Conservation (phyloP, 2,888 invertebrate species). For the Acronicta psi region DNA sequence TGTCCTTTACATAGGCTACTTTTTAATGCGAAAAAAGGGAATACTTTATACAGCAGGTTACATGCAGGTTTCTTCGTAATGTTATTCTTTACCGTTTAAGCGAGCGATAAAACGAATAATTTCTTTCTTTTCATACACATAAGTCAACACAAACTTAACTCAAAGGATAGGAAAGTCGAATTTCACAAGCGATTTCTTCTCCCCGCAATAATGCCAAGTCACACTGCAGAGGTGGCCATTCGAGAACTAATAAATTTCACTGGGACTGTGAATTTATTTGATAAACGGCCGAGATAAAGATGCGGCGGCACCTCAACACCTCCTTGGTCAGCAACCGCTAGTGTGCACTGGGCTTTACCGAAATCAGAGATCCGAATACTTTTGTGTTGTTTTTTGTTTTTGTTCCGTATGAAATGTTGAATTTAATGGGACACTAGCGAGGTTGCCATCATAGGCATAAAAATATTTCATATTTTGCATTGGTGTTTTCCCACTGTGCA, state of each 20-base stretch:
- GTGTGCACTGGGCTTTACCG: constrained; percentile 51
- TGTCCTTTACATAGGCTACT: no score
- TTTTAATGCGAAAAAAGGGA: no score
- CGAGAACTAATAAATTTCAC: constrained; percentile 84
- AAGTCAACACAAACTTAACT: constrained; percentile 50
- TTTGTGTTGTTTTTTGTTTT: constrained; percentile 15
- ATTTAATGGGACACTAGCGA: background rate
- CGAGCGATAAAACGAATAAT: background rate
- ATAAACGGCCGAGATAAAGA: constrained; percentile 83
- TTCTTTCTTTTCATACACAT: constrained; percentile 8
- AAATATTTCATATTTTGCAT: no score
- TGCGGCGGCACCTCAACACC: constrained; percentile 70
- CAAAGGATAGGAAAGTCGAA: constrained; percentile 64
- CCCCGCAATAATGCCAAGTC: constrained; percentile 76
- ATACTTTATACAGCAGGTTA: no score
- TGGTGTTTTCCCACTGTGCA: no score
- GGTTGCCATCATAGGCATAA: no score
- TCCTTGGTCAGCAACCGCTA: constrained; percentile 67
- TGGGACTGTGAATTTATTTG: constrained; percentile 84
- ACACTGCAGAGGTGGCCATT: constrained; percentile 78
- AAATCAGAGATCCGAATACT: constrained; percentile 19
- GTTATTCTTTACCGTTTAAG: no score
- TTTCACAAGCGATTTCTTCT: constrained; percentile 67
- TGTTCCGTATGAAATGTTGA: background rate
- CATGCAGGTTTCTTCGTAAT: no score